A percentile compares a stretch with the other conserved stretches of the same genome.
These are phyloP conservation scores for Dorcus parallelipipedus DNA, from an alignment of 2,888 invertebrate genomes.

Conservation along the genomic window DNA sequence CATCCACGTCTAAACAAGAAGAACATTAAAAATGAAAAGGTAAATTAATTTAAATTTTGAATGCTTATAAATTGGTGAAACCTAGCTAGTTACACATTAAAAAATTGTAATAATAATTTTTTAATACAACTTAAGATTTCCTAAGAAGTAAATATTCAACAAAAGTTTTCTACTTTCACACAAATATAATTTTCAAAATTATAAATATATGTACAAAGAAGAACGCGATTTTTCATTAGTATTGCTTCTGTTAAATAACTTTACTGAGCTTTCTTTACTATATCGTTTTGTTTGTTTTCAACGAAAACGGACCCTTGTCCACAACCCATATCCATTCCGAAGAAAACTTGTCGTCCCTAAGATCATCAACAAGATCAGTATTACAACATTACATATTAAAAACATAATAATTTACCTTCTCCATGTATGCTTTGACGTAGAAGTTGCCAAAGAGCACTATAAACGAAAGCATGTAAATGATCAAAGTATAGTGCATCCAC, in stretches of 20 bases:
- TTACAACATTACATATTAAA: too few relatives aligned
- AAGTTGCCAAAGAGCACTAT: slow-evolving; percentile 85
- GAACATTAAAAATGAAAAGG: too few relatives aligned
- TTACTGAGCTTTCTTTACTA: slow-evolving; percentile 2
- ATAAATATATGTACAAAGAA: not conserved
- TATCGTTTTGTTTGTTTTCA: slow-evolving; percentile 42
- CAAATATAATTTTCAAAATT: too few relatives aligned
- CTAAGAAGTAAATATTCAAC: too few relatives aligned
- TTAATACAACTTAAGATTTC: too few relatives aligned
- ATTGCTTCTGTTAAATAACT: not conserved
- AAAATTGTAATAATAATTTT: too few relatives aligned
- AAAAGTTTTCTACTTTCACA: too few relatives aligned
- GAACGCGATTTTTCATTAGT: not conserved
- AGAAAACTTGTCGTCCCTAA: slow-evolving; percentile 17
- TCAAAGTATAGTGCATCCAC: slow-evolving; percentile 88
- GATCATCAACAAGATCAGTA: not conserved
- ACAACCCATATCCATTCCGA: slow-evolving; percentile 45
- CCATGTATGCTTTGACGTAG: slow-evolving; percentile 76
- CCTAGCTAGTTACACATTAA: too few relatives aligned
- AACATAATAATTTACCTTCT: slow-evolving; percentile 55
- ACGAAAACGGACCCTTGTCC: slow-evolving; percentile 57
- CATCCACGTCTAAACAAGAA: too few relatives aligned
- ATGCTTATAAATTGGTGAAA: too few relatives aligned
- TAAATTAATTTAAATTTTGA: too few relatives aligned
- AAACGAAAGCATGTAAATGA: slow-evolving; percentile 84